Base-by-base conservation (phyloP, 2,113 vertebrate species). In the Onychostruthus taczanowskii region DNA sequence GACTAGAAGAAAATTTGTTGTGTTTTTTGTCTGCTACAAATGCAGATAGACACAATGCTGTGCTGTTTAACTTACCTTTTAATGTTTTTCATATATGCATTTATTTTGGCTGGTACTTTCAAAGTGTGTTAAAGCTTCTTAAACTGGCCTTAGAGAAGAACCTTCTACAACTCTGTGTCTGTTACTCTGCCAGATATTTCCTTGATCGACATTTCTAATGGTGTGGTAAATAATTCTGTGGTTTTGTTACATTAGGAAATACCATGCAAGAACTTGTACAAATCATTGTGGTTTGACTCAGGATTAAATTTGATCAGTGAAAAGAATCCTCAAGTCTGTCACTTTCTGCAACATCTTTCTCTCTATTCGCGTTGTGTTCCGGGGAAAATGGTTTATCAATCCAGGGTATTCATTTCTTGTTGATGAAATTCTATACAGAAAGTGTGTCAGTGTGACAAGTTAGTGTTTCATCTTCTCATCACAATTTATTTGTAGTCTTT, bases 281-380 rank as follows among this genome's bases (percentile, higher is more conserved):
- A 58, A 20, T 93, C 0, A 0, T 50, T 47, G 27, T 86, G 75
- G 55, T 86, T 92, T 86, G 47, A 52, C n/a, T 59, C 56, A 10
- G 56, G 75, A 37, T 96, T 76, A 68, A 79, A 66, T 86, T 56
- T 75, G 75, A 49, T 90, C 55, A 89, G 58, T 74, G 79, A 75
- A 56, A 74, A 68, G 39, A 77, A 70, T 74, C 30, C 33, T 80
- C 20, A 52, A 44, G 10, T 74, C 41, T 81, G 10, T 68, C 7
- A 1, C 59, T 49, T 93, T 63, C 31, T 80, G 52, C 52, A 69
- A 0, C 6, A 2, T 77, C 43, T 69, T 72, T 33, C 44, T 87
- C 27, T 62, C 6, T 79, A 0, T 72, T 74, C 0, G 0, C 27
- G 41, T 31, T 0, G 0, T 2, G 17, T 73, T 84, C 18, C 13